Conservation (phyloP, 2,113 vertebrate genomes). For the Xenopus laevis region DNA sequence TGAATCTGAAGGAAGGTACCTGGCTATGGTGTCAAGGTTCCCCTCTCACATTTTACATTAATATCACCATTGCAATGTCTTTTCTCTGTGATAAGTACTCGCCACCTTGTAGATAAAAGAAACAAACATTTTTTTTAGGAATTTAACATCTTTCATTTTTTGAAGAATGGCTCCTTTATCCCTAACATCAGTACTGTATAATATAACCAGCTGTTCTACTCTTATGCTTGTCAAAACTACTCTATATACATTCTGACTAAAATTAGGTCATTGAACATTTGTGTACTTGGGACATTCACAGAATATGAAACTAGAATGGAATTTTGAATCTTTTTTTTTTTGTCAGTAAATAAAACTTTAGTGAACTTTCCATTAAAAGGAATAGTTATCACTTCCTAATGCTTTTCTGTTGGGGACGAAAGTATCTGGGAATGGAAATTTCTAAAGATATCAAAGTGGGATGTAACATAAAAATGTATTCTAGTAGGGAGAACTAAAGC, state of each 20-base stretch:
- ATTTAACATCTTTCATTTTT: background rate
- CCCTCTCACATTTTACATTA: background rate
- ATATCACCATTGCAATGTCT: background rate
- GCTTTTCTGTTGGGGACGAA: too few relatives aligned
- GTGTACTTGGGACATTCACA: too few relatives aligned
- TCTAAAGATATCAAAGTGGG: too few relatives aligned
- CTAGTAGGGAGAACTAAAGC: too few relatives aligned
- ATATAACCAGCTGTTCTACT: background rate
- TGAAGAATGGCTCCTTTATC: background rate
- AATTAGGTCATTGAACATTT: too few relatives aligned
- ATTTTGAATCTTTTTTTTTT: too few relatives aligned
- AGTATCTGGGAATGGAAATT: too few relatives aligned
- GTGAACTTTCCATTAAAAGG: too few relatives aligned
- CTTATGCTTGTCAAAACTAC: background rate
- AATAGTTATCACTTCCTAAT: too few relatives aligned
- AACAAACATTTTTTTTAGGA: constrained; percentile 24
- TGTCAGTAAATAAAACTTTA: too few relatives aligned
- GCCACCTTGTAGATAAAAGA: background rate
- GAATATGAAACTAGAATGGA: too few relatives aligned
- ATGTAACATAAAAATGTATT: too few relatives aligned
- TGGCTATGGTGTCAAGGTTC: constrained; percentile 4
- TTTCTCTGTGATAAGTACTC: constrained; percentile 7
- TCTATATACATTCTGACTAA: background rate
- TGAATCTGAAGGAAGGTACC: background rate
- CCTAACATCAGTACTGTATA: constrained; percentile 1